These are phyloP conservation scores for Miltochrista miniata DNA, from an alignment of 2,888 invertebrate genomes.

Conservation along the genomic window DNA sequence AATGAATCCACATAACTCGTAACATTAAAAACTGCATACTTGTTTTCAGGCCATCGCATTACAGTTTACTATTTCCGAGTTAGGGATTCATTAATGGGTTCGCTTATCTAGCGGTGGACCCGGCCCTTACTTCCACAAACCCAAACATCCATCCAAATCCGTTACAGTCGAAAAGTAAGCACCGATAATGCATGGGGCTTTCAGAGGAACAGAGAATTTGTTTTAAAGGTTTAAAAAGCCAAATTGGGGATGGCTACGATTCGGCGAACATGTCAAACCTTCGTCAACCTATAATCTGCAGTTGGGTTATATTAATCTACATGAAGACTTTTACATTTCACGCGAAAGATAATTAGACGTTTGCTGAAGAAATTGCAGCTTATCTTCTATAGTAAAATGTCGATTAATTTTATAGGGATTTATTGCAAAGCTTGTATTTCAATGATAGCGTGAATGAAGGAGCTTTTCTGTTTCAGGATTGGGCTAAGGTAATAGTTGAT, in stretches of 20 bases:
- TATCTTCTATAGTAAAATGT: constrained; percentile 30
- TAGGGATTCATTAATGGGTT: too few relatives aligned
- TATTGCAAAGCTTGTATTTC: too few relatives aligned
- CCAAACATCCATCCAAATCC: not conserved
- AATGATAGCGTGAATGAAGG: too few relatives aligned
- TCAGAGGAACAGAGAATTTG: constrained; percentile 33
- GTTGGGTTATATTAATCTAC: constrained; percentile 43
- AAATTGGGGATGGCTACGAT: constrained; percentile 20
- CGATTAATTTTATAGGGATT: constrained; percentile 7
- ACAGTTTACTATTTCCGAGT: too few relatives aligned
- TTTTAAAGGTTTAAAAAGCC: constrained; percentile 32
- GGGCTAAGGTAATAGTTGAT: too few relatives aligned
- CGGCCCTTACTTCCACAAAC: not conserved
- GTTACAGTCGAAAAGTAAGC: not conserved
- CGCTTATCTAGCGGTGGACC: too few relatives aligned
- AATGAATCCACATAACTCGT: too few relatives aligned
- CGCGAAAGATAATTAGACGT: constrained; percentile 35
- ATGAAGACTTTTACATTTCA: constrained; percentile 35
- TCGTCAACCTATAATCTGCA: constrained; percentile 42
- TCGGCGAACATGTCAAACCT: constrained; percentile 37
- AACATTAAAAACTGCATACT: too few relatives aligned
- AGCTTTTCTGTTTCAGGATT: too few relatives aligned
- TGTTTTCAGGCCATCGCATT: too few relatives aligned
- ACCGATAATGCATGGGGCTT: constrained; percentile 11
- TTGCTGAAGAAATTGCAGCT: constrained; percentile 28